Evolutionary conservation across 2,888 invertebrate species (phyloP), one percentile per base, ranked within the genome.

Genomic region (Epirrita christyi): DNA sequence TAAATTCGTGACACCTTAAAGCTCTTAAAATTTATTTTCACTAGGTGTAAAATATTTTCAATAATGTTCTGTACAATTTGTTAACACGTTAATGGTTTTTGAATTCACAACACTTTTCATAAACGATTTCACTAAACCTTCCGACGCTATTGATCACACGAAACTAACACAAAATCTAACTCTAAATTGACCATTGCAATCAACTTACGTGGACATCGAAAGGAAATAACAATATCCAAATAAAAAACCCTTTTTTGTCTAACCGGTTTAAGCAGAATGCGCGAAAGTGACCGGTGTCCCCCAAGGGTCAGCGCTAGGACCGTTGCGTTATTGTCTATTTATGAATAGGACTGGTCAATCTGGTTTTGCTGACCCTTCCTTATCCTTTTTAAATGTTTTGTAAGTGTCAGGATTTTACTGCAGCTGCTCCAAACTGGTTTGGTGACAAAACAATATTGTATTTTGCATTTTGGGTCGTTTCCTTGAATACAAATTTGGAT

Each of bases 281-380:
- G 73, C 71, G 65, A 78, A 81, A 87, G 75, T 89, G 88, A 86
- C 88, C 88, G 87, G 86, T 81, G 85, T 86, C 76, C 84, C 86
- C 79, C 80, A 85, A 76, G 90, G 90, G 91, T 90, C 88, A 88
- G 66, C 70, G 69, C 74, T 83, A 78, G 80, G 68, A 55, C 81
- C 79, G 75, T 75, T 80, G 71, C 51, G 38, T 76, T 73, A 85
- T 87, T 88, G 85, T 86, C 80, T 82, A 81, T 85, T 81, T 79
- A 81, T 81, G 80, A 80, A 84, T 83, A 80, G 81, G 80, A 87
- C 86, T 87, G 87, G 88, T 87, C 88, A 92, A 88, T 90, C 91
- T 86, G 86, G 89, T 90, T 88, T 67, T 66, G 68, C 81, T 90
- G 90, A 90, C 90, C 91, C 91, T 88, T 89, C 80, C 88, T 87